Conservation (phyloP, 1,140 invertebrate genomes). For the Brachionus paranguensis region DNA sequence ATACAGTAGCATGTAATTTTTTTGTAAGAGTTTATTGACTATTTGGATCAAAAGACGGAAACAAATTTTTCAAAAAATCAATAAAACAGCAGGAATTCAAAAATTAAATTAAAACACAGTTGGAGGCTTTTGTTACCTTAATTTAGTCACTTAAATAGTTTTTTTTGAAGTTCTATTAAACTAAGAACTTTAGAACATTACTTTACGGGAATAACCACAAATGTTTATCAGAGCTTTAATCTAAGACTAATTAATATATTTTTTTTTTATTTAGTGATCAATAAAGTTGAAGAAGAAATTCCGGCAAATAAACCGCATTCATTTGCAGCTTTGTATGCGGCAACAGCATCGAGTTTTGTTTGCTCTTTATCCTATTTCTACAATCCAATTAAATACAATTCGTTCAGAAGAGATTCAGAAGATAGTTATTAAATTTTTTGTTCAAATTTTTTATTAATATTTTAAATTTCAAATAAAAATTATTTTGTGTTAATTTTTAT, state of each 20-base stretch:
- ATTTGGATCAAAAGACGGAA: conserved; percentile 18
- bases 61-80: conserved; percentile 2
- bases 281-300: neutral
- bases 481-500: neutral
- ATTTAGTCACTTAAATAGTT: conserved; percentile 20
- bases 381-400: neutral
- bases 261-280: neutral
- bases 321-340: neutral
- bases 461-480: neutral
- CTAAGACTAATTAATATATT: neutral
- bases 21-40: neutral
- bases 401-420: neutral
- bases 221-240: neutral
- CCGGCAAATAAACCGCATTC: neutral
- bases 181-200: neutral
- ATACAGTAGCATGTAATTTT: neutral
- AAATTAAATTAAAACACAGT: neutral
- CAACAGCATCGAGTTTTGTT: neutral
- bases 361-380: neutral
- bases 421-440: neutral
- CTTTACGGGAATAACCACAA: neutral
- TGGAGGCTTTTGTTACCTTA: neutral
- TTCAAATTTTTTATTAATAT: neutral
- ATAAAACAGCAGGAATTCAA: conserved; percentile 6
- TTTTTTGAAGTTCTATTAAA: neutral